Conservation (phyloP, 2,797 vertebrate genomes). For the Tympanoctomys barrerae region DNA sequence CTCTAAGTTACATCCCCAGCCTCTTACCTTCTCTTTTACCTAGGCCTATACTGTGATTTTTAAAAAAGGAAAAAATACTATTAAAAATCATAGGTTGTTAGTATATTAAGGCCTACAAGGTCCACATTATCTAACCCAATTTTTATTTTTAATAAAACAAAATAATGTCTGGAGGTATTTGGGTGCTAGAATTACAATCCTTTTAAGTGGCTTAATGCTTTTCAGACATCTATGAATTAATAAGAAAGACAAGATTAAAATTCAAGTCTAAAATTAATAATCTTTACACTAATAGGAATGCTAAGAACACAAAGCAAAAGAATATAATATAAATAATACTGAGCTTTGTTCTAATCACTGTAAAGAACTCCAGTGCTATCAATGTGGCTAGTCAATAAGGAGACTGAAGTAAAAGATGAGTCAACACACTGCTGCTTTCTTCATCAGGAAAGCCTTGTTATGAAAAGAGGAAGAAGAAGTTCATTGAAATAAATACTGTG, state of each 20-base stretch:
- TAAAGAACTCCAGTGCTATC: background rate
- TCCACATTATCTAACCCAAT: background rate
- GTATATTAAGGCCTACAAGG: constrained; percentile 6
- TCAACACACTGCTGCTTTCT: background rate
- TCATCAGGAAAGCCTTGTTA: constrained; percentile 20
- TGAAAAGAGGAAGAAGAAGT: background rate
- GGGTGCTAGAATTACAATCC: background rate
- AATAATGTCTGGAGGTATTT: background rate
- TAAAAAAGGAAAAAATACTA: background rate
- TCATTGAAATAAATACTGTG: constrained; percentile 31
- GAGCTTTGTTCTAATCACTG: background rate
- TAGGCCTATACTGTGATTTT: background rate
- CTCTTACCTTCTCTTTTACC: background rate
- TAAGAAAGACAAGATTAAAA: constrained; percentile 15
- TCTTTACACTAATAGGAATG: constrained; percentile 1
- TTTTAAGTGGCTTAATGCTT: background rate
- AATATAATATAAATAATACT: constrained; percentile 47
- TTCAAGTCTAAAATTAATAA: constrained; percentile 50
- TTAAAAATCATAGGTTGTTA: background rate
- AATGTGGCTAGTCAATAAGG: background rate
- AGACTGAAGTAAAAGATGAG: background rate
- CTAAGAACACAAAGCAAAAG: background rate
- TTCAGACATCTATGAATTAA: background rate
- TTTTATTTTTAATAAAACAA: background rate
- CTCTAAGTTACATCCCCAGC: background rate